Conservation (phyloP, 2,113 vertebrate species). For the Tyto alba region DNA sequence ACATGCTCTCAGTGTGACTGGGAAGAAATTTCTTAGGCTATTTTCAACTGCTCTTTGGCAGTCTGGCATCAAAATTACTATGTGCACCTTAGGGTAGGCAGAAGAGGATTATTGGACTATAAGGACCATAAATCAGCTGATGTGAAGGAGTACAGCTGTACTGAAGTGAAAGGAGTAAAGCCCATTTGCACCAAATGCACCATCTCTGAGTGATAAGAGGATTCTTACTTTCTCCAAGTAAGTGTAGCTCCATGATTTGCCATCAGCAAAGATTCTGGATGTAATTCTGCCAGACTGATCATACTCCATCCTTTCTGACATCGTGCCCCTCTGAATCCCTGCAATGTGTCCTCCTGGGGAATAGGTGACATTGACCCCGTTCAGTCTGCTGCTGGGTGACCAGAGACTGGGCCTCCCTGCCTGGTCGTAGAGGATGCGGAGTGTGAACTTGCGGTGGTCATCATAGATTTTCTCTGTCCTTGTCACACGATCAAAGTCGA, state of each 20-base stretch:
- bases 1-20: neutral
- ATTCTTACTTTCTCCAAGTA: conserved; percentile 87
- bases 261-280: conserved; percentile 94
- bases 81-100: neutral
- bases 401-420: conserved; percentile 92
- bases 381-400: conserved; percentile 95
- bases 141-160: neutral
- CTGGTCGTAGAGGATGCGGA: conserved; percentile 93
- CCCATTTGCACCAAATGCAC: neutral
- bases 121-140: neutral
- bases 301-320: conserved; percentile 97
- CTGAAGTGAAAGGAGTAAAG: neutral
- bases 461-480: conserved; percentile 98
- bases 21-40: neutral
- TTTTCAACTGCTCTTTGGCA: neutral
- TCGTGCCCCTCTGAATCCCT: conserved; percentile 94
- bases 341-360: conserved; percentile 89
- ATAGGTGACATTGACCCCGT: conserved; percentile 95
- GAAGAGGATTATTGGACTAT: neutral
- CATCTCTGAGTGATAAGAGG: neutral
- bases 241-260: conserved; percentile 97
- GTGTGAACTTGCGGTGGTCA: conserved; percentile 95
- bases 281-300: conserved; percentile 90
- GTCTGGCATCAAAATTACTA: neutral
- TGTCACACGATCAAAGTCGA: conserved; percentile 98